Evolutionary conservation across 2,797 vertebrate species (phyloP).

Genomic region (Vipera ursinii): DNA sequence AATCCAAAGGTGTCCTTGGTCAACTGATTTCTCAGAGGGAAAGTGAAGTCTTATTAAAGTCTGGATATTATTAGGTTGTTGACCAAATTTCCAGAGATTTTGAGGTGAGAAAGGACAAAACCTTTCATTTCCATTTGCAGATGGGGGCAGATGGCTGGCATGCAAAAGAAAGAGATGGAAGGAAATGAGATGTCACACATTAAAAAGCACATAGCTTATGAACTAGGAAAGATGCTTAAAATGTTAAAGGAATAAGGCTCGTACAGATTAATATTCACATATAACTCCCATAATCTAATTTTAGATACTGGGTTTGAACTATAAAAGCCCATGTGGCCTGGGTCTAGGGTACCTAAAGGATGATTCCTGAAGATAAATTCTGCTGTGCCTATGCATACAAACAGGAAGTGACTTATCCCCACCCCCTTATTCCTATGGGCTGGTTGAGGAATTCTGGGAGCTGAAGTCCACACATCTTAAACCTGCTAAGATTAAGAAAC

Average conservation of each 20-base stretch:
- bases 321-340: neutral
- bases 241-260: conserved; percentile 63
- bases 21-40: conserved; percentile 70
- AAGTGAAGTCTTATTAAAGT: conserved; percentile 73
- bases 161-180: conserved; percentile 46
- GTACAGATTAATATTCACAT: conserved; percentile 48
- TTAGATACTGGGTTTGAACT: neutral
- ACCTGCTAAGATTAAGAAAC: neutral
- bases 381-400: neutral
- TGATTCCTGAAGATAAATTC: neutral
- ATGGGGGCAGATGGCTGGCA: too few species aligned
- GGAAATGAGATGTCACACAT: conserved; percentile 55
- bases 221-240: conserved; percentile 38
- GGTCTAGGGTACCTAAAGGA: neutral
- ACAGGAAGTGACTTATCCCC: neutral
- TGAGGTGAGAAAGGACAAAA: conserved; percentile 67
- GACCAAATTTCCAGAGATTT: conserved; percentile 73
- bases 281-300: conserved; percentile 57
- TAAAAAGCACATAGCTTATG: conserved; percentile 41
- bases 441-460: neutral
- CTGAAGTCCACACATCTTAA: neutral
- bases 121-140: conserved; percentile 61
- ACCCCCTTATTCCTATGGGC: neutral
- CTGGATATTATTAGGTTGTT: conserved; percentile 14
- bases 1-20: conserved; percentile 67